phyloP scores from a whole-genome alignment of 2,113 vertebrate species.

The Dasyprocta punctata region DNA sequence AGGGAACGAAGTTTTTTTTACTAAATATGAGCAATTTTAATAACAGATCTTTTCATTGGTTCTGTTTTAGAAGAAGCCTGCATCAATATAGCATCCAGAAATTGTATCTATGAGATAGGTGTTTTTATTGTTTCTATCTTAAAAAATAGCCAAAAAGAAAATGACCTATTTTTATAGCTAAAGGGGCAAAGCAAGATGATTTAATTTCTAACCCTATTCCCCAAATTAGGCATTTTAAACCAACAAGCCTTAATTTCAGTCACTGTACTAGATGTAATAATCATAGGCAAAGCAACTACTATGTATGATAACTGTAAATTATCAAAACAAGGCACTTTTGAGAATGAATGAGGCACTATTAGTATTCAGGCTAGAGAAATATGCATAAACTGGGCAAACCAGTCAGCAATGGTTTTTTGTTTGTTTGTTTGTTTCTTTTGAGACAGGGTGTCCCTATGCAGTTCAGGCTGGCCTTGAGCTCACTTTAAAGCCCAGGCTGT shows the following conservation, averaged over 20 bases:
- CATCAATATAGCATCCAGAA: neutral
- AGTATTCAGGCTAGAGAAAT: neutral
- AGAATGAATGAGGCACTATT: neutral
- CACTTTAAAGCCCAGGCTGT: neutral
- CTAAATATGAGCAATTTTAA: slow-evolving; percentile 47
- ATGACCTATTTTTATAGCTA: neutral
- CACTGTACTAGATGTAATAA: neutral
- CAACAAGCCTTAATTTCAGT: neutral
- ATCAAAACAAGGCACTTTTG: slow-evolving; percentile 4
- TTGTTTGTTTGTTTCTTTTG: neutral
- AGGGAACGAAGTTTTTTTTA: neutral
- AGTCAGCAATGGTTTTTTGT: neutral
- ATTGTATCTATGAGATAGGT: neutral
- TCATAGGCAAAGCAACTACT: neutral
- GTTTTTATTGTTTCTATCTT: slow-evolving; percentile 19
- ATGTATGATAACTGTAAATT: neutral
- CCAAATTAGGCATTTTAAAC: slow-evolving; percentile 32
- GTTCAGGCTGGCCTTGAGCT: neutral
- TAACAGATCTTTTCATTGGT: neutral
- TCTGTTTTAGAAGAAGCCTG: neutral
- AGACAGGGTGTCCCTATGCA: neutral
- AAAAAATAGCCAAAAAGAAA: neutral
- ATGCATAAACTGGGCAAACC: neutral
- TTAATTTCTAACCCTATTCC: neutral
- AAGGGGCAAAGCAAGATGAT: neutral